phyloP scores from a whole-genome alignment of 2,113 vertebrate species.

The Cettia cetti region DNA sequence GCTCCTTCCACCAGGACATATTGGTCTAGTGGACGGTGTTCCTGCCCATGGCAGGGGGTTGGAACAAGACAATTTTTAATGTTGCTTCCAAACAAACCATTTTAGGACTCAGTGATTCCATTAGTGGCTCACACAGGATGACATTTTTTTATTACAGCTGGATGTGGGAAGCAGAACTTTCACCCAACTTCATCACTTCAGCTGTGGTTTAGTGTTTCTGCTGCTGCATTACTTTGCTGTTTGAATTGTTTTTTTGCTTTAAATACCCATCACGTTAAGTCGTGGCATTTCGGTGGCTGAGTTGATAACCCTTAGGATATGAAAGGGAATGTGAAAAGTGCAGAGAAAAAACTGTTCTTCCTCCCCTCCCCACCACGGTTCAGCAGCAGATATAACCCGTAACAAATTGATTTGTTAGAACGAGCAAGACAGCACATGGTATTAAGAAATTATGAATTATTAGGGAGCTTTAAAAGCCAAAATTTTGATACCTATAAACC shows the following conservation, averaged over 20 bases:
- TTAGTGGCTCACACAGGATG: not conserved
- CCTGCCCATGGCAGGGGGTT: not conserved
- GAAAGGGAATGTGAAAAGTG: not conserved
- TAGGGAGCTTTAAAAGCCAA: not conserved
- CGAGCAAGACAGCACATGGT: not conserved
- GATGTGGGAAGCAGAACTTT: not conserved
- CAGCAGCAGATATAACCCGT: not conserved
- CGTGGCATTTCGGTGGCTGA: not conserved
- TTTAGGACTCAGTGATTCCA: not conserved
- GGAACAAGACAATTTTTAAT: not conserved
- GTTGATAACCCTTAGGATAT: constrained; percentile 18
- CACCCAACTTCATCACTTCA: not conserved
- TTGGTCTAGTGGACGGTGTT: too few species aligned
- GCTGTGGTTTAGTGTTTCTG: not conserved
- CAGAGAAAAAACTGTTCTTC: not conserved
- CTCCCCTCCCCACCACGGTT: not conserved
- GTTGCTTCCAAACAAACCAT: not conserved
- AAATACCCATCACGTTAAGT: not conserved
- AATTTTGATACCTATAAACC: not conserved
- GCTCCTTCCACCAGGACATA: not conserved
- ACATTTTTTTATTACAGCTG: not conserved
- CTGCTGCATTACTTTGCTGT: not conserved
- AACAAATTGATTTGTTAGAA: constrained; percentile 36
- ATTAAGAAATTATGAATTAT: constrained; percentile 39
- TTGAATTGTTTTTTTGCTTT: not conserved